Conservation (phyloP, 2,797 vertebrate genomes). For the Lagorchestes hirsutus region DNA sequence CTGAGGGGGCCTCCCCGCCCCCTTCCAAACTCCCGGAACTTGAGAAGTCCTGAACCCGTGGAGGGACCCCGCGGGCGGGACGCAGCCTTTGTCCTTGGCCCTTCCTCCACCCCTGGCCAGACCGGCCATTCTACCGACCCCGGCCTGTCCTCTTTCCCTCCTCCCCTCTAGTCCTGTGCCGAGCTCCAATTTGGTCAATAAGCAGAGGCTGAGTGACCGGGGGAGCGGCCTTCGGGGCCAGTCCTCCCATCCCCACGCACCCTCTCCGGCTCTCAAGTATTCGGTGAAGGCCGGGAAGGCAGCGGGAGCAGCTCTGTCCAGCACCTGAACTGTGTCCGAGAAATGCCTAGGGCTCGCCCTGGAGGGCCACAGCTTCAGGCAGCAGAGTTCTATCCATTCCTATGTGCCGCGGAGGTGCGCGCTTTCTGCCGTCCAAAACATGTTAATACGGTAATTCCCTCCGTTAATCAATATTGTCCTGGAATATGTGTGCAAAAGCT, state of each 20-base stretch:
- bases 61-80: neutral
- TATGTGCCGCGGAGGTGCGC: neutral
- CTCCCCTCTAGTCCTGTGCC: neutral
- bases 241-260: neutral
- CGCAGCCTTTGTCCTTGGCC: constrained; percentile 74
- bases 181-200: neutral
- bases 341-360: neutral
- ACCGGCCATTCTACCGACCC: neutral
- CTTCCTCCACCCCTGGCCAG: constrained; percentile 64
- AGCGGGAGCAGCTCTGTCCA: neutral
- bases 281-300: neutral
- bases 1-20: neutral
- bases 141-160: neutral
- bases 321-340: neutral
- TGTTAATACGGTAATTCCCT: neutral
- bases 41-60: neutral
- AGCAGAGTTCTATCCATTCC: neutral
- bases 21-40: neutral
- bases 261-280: neutral
- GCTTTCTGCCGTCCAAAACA: neutral
- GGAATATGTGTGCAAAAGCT: neutral
- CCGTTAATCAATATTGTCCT: neutral
- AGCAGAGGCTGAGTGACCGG: neutral
- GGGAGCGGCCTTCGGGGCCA: neutral
- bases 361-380: neutral